Evolutionary conservation across 2,113 vertebrate species (phyloP), one percentile per base, ranked within the genome.

Genomic region (Danionella cerebrum): DNA sequence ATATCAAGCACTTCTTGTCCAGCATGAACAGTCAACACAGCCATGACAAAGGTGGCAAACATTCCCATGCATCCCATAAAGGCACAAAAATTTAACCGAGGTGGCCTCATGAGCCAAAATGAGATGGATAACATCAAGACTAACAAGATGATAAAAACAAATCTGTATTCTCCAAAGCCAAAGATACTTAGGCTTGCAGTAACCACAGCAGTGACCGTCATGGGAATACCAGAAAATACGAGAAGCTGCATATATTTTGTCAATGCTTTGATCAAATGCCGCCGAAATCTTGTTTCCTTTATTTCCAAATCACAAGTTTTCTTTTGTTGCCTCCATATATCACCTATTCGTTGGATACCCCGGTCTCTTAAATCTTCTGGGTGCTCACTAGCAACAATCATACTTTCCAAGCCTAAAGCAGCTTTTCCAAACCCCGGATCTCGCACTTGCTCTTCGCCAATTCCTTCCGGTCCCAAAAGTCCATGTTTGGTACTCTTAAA

Each of bases 11-110:
- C 81, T 19, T 71, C 69, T 60, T 88, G 83, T 0, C 79, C 82
- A 0, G 85, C 83, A 0, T 86, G 85, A 2, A 86, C 62, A 1
- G 85, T 88, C 10, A 88, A 80, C 27, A 88, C 57, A 19, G 83
- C 80, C 0, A 85, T 78, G 35, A 82, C 71, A 2, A 86, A 86
- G 0, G 83, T 80, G 3, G 81, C 77, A 2, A 86, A 69, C 81
- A 86, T 81, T 27, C 72, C 84, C 73, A 86, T 76, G 62, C 83
- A 85, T 10, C 77, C 86, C 0, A 72, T 68, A 36, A 86, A 55
- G 84, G 83, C 86, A 84, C 84, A 88, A 57, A 86, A 86, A 42
- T 83, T 78, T 11, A 86, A 80, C 69, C 81, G 71, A 0, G 54
- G 41, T 0, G 65, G 69, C 3, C 73, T 80, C 6, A 85, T 24